These are phyloP conservation scores for Nasalis larvatus DNA, from an alignment of 2,113 vertebrate genomes.

Conservation along the genomic window DNA sequence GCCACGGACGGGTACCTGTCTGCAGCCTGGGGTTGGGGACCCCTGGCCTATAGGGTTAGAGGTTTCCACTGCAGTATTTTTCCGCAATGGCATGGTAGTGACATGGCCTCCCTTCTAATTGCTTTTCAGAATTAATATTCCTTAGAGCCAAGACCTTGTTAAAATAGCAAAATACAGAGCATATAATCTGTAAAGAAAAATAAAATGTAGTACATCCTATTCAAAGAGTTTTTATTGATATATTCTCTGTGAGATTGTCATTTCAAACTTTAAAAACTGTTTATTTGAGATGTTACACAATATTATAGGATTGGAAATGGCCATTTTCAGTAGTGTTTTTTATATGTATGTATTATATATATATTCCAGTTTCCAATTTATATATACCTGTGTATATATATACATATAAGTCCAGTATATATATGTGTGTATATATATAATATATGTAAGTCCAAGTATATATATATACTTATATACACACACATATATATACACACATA, in stretches of 20 bases:
- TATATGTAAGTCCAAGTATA: no score
- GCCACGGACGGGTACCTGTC: no score
- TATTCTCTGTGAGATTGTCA: neutral
- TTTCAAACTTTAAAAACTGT: neutral
- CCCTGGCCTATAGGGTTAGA: neutral
- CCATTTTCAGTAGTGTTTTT: neutral
- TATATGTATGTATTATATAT: no score
- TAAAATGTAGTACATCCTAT: neutral
- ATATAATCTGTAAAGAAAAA: slow-evolving; percentile 1
- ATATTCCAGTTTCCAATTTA: no score
- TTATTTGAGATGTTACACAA: neutral
- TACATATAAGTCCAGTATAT: no score
- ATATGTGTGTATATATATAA: no score
- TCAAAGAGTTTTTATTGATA: neutral
- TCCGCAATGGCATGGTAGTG: neutral
- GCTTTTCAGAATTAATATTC: slow-evolving; percentile 27
- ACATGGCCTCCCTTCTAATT: neutral
- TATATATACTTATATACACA: no score
- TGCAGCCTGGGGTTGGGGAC: no score
- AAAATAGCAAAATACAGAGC: neutral
- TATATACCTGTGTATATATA: no score
- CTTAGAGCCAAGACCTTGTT: neutral
- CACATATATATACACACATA: no score
- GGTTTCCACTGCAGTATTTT: neutral
- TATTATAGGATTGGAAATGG: neutral